phyloP scores from a whole-genome alignment of 2,888 invertebrate species.

The Biston betularia region DNA sequence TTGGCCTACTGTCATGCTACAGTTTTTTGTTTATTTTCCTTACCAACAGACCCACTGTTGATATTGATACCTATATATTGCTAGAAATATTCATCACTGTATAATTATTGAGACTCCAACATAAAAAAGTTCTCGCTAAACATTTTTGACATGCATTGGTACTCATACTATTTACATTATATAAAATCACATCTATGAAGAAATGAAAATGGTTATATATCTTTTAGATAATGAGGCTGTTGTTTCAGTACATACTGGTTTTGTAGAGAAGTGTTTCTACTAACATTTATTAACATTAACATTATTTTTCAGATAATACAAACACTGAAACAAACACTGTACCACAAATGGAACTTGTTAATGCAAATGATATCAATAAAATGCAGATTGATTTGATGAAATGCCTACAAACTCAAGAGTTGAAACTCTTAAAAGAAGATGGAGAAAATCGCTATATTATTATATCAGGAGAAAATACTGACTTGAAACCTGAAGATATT shows the following conservation, averaged over 20 bases:
- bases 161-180: no score
- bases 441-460: slow-evolving; percentile 69
- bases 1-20: no score
- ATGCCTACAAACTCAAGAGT: slow-evolving; percentile 61
- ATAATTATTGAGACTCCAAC: no score
- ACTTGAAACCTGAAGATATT: slow-evolving; percentile 56
- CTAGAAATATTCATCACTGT: no score
- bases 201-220: no score
- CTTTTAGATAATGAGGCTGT: background rate
- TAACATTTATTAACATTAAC: no score
- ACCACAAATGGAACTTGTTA: slow-evolving; percentile 43
- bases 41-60: no score
- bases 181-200: no score
- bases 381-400: slow-evolving; percentile 70
- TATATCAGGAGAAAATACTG: slow-evolving; percentile 57
- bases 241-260: background rate
- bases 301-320: slow-evolving; percentile 23
- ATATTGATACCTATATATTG: no score
- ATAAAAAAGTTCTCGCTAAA: no score
- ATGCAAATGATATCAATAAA: slow-evolving; percentile 54
- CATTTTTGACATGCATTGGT: no score
- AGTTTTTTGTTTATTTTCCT: no score
- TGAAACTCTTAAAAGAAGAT: slow-evolving; percentile 65
- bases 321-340: slow-evolving; percentile 19
- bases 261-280: background rate